Percentiles rank a stretch among this genome's conserved stretches.
Conservation (phyloP, 2,113 vertebrate genomes). For the Tragulus kanchil region DNA sequence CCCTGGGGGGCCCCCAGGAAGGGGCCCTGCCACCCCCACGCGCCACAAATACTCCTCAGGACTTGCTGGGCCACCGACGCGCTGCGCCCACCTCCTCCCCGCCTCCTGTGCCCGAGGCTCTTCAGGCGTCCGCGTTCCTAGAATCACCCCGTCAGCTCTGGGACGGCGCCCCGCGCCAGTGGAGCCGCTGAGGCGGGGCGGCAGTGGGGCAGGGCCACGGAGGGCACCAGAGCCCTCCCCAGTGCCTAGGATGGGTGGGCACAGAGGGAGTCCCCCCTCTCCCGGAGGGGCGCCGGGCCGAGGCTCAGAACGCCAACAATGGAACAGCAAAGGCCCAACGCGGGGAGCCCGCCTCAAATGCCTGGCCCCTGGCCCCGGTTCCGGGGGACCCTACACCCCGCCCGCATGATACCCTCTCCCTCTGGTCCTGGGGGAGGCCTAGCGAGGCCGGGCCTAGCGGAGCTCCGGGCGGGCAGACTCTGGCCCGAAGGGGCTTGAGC, state of each 20-base stretch:
- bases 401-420: neutral
- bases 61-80: neutral
- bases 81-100: slow-evolving; percentile 61
- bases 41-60: slow-evolving; percentile 35
- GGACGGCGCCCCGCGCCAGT: neutral
- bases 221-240: neutral
- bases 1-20: neutral
- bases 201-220: neutral
- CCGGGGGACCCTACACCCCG: neutral
- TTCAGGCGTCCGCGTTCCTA: slow-evolving; percentile 67
- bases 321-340: neutral
- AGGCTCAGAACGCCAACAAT: neutral
- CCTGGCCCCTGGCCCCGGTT: neutral
- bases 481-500: neutral
- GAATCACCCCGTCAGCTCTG: slow-evolving; percentile 46
- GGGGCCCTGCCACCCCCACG: neutral
- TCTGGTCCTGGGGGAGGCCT: neutral
- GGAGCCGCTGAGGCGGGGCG: neutral
- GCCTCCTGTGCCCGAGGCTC: neutral
- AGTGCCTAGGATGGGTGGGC: neutral
- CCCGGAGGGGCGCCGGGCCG: neutral
- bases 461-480: neutral
- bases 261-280: neutral
- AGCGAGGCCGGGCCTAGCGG: neutral
- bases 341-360: rapidly evolving